phyloP scores from a whole-genome alignment of 1,140 invertebrate species.

The Gonioctena quinquepunctata region DNA sequence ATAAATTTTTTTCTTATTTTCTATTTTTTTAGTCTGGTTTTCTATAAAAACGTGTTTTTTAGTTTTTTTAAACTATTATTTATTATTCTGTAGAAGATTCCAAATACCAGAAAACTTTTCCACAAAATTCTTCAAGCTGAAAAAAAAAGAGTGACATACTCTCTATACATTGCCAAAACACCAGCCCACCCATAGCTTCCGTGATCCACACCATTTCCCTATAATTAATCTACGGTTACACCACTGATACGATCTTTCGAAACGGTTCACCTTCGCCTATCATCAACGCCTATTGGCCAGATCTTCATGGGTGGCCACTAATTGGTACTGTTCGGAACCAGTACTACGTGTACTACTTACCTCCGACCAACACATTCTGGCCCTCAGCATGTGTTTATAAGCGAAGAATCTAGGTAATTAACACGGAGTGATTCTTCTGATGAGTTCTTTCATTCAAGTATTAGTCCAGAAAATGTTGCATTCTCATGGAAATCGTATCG shows the following conservation, averaged over 20 bases:
- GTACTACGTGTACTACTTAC: background rate
- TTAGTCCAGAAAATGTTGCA: too few species aligned
- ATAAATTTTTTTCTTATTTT: too few species aligned
- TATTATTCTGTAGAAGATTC: too few species aligned
- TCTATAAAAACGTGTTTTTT: too few species aligned
- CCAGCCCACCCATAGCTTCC: background rate
- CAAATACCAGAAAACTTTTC: too few species aligned
- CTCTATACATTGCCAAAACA: background rate
- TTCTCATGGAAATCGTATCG: too few species aligned
- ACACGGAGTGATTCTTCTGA: background rate
- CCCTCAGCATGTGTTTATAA: background rate
- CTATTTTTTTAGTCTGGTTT: too few species aligned
- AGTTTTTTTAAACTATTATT: too few species aligned
- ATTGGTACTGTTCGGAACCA: background rate
- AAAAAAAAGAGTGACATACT: too few species aligned
- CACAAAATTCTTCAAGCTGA: too few species aligned
- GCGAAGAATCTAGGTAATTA: background rate
- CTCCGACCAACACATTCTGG: background rate
- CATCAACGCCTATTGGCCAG: background rate
- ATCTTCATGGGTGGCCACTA: background rate
- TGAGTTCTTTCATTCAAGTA: too few species aligned
- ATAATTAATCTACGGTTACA: background rate
- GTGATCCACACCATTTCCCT: background rate
- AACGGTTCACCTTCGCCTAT: background rate
- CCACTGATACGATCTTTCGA: background rate